Conservation (phyloP, 1,140 invertebrate species). For the Drosophila nigrodunni region DNA sequence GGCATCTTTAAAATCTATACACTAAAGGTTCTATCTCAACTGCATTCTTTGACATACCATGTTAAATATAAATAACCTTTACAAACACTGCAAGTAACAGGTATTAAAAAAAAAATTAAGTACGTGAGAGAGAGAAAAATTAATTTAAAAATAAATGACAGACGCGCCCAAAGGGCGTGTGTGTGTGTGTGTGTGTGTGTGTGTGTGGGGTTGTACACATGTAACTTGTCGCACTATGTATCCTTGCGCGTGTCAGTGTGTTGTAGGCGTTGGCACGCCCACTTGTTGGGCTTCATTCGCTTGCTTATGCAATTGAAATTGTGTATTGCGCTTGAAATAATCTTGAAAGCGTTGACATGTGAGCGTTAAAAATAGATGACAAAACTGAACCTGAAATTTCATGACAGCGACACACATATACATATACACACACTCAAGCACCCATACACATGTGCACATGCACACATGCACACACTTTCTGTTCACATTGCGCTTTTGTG, state of each 20-base stretch:
- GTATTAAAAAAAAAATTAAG: background rate
- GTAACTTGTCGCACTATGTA: background rate
- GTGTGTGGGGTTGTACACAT: background rate
- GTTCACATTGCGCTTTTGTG: slow-evolving; percentile 32
- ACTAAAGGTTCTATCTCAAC: too few relatives aligned
- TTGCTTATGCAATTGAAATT: slow-evolving; percentile 31
- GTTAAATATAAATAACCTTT: too few relatives aligned
- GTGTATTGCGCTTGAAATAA: slow-evolving; percentile 33
- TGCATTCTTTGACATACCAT: too few relatives aligned
- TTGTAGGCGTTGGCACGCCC: slow-evolving; percentile 42
- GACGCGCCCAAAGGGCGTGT: slow-evolving; percentile 12
- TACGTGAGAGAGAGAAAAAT: slow-evolving; percentile 43
- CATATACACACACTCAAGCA: slow-evolving; percentile 17
- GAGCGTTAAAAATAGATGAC: slow-evolving; percentile 53
- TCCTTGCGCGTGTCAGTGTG: background rate
- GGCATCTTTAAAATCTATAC: too few relatives aligned
- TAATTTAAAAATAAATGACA: slow-evolving; percentile 57
- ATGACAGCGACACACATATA: slow-evolving; percentile 17
- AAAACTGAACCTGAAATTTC: slow-evolving; percentile 22
- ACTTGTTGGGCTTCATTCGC: slow-evolving; percentile 56
- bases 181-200: slow-evolving; percentile 13
- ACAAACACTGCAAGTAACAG: too few relatives aligned
- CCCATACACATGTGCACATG: slow-evolving; percentile 6
- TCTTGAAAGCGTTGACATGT: slow-evolving; percentile 43
- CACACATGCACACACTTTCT: slow-evolving; percentile 11